A percentile compares a stretch with the other conserved stretches of the same genome.
Evolutionary conservation across 2,888 invertebrate genomes (phyloP).

Genomic region (Unio pictorum): DNA sequence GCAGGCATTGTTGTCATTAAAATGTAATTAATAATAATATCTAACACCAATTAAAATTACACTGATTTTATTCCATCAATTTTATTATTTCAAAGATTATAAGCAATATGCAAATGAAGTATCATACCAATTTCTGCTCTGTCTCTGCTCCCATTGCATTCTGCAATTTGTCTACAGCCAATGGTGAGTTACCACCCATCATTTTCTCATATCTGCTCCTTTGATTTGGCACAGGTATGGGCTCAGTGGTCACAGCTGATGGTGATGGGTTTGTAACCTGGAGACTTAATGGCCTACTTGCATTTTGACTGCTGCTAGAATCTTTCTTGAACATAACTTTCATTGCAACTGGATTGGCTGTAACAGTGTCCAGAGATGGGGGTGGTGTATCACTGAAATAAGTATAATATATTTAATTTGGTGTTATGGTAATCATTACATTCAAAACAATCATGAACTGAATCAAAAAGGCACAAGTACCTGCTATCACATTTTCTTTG

Average conservation of each 20-base stretch:
- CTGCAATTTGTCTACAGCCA: conserved; percentile 6
- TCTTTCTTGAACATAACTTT: conserved; percentile 51
- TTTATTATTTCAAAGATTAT: too few species aligned
- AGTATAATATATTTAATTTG: too few species aligned
- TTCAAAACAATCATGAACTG: too few species aligned
- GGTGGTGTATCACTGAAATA: conserved; percentile 28
- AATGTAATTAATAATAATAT: too few species aligned
- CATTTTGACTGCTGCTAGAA: conserved; percentile 32
- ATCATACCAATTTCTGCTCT: background rate
- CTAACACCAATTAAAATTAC: too few species aligned
- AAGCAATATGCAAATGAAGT: background rate
- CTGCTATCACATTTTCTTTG: too few species aligned
- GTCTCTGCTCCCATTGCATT: too few species aligned
- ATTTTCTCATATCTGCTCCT: conserved; percentile 75
- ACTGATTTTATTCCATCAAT: too few species aligned
- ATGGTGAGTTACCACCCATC: conserved; percentile 49
- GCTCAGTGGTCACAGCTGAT: conserved; percentile 75
- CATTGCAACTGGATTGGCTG: conserved; percentile 38
- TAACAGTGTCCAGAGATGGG: conserved; percentile 38
- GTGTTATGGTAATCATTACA: too few species aligned
- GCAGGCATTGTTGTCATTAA: too few species aligned
- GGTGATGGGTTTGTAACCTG: conserved; percentile 41
- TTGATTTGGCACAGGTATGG: conserved; percentile 83
- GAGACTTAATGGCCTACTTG: conserved; percentile 52
- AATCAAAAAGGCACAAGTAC: too few species aligned